These are phyloP conservation scores for Salvelinus namaycush DNA, from an alignment of 2,113 vertebrate species.

Conservation along the genomic window DNA sequence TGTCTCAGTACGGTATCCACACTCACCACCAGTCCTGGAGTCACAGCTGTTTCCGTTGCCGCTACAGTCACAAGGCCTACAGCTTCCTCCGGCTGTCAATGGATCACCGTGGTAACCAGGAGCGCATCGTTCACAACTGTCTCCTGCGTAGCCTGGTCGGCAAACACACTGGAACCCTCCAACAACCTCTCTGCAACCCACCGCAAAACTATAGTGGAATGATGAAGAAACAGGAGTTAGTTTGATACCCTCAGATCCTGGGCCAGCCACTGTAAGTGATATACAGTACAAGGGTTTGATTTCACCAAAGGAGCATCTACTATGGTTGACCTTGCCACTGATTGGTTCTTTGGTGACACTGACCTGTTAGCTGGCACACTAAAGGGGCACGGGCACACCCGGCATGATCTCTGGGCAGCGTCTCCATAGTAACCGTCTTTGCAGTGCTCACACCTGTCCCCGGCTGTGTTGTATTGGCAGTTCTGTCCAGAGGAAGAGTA, in stretches of 20 bases:
- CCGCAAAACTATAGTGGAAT: constrained; percentile 81
- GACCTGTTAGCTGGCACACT: constrained; percentile 78
- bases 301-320: background rate
- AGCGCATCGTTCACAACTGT: constrained; percentile 88
- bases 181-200: constrained; percentile 77
- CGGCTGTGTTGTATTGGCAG: constrained; percentile 85
- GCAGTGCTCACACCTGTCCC: constrained; percentile 87
- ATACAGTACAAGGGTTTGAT: background rate
- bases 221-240: background rate
- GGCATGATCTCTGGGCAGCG: constrained; percentile 76
- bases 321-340: background rate
- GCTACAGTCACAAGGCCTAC: constrained; percentile 85
- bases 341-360: constrained; percentile 1
- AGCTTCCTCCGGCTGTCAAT: constrained; percentile 77
- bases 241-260: background rate
- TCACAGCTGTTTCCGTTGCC: constrained; percentile 85
- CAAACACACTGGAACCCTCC: constrained; percentile 82
- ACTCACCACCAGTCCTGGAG: constrained; percentile 84
- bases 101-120: constrained; percentile 91
- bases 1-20: background rate
- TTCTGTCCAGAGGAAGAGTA: constrained; percentile 70
- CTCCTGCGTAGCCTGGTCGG: constrained; percentile 83
- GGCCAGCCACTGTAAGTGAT: background rate
- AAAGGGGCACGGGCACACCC: constrained; percentile 83
- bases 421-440: constrained; percentile 85